Evolutionary conservation across 2,888 invertebrate genomes (phyloP).

Genomic region (Drosophila fulvimacula): DNA sequence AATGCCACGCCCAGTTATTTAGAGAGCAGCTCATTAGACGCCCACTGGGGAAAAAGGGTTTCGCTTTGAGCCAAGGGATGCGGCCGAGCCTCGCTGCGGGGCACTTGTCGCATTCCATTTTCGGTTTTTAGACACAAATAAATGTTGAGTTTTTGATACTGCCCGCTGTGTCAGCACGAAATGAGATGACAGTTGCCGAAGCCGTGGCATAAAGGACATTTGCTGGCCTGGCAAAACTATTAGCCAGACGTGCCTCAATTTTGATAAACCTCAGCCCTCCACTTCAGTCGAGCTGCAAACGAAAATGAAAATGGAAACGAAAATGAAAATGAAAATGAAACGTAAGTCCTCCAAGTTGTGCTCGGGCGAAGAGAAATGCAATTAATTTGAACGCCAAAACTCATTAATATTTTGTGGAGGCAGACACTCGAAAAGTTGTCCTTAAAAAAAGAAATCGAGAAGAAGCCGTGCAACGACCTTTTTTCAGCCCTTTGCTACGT

Average conservation of each 20-base stretch:
- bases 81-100: slow-evolving; percentile 2
- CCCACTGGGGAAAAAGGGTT: slow-evolving; percentile 37
- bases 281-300: too few relatives aligned
- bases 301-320: slow-evolving; percentile 35
- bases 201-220: not conserved
- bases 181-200: slow-evolving; percentile 50
- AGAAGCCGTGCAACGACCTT: slow-evolving; percentile 38
- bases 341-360: slow-evolving; percentile 55
- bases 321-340: slow-evolving; percentile 47
- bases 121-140: slow-evolving; percentile 57
- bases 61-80: not conserved
- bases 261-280: slow-evolving; percentile 53
- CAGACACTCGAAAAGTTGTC: slow-evolving; percentile 63
- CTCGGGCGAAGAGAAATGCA: slow-evolving; percentile 57
- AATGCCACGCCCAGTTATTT: slow-evolving; percentile 57
- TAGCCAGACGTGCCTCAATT: slow-evolving; percentile 44
- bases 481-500: slow-evolving; percentile 62
- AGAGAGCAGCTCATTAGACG: slow-evolving; percentile 64
- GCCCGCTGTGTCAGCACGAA: slow-evolving; percentile 68
- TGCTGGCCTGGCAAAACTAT: slow-evolving; percentile 52
- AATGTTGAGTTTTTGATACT: slow-evolving; percentile 54
- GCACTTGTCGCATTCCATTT: slow-evolving; percentile 64
- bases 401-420: slow-evolving; percentile 74
- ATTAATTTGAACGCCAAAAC: slow-evolving; percentile 79
- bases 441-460: slow-evolving; percentile 17